Conservation (phyloP, 2,797 vertebrate genomes). For the Fringilla coelebs region DNA sequence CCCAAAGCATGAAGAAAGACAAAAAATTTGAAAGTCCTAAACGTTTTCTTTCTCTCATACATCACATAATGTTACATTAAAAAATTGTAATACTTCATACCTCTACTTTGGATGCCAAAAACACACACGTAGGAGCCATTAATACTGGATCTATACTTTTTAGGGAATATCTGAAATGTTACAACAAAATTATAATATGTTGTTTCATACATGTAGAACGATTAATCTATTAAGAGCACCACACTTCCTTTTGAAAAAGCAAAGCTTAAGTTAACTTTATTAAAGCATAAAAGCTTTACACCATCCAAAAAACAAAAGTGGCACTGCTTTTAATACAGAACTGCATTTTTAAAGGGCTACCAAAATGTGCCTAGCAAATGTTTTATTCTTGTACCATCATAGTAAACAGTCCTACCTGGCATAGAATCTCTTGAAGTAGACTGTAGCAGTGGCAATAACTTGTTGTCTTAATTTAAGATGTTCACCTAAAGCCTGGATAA, state of each 20-base stretch:
- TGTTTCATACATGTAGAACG: slow-evolving; percentile 45
- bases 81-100: slow-evolving; percentile 78
- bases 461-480: slow-evolving; percentile 99
- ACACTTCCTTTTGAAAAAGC: slow-evolving; percentile 62
- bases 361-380: slow-evolving; percentile 61
- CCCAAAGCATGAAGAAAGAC: slow-evolving; percentile 49
- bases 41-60: slow-evolving; percentile 31
- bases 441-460: slow-evolving; percentile 98
- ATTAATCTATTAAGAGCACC: slow-evolving; percentile 55
- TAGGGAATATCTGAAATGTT: slow-evolving; percentile 89
- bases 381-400: slow-evolving; percentile 47
- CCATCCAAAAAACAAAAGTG: slow-evolving; percentile 58
- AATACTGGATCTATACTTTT: slow-evolving; percentile 99
- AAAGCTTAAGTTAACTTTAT: slow-evolving; percentile 65
- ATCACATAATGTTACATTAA: slow-evolving; percentile 47
- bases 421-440: slow-evolving; percentile 99
- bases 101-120: slow-evolving; percentile 99
- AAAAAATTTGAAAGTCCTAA: slow-evolving; percentile 30
- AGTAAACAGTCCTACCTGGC: slow-evolving; percentile 85
- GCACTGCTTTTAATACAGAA: slow-evolving; percentile 53
- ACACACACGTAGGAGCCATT: slow-evolving; percentile 99
- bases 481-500: slow-evolving; percentile 98
- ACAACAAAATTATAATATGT: slow-evolving; percentile 68
- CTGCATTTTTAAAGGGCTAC: slow-evolving; percentile 53
- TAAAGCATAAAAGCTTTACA: slow-evolving; percentile 54